phyloP scores from a whole-genome alignment of 2,888 invertebrate species.

The Pristionchus japonicus region DNA sequence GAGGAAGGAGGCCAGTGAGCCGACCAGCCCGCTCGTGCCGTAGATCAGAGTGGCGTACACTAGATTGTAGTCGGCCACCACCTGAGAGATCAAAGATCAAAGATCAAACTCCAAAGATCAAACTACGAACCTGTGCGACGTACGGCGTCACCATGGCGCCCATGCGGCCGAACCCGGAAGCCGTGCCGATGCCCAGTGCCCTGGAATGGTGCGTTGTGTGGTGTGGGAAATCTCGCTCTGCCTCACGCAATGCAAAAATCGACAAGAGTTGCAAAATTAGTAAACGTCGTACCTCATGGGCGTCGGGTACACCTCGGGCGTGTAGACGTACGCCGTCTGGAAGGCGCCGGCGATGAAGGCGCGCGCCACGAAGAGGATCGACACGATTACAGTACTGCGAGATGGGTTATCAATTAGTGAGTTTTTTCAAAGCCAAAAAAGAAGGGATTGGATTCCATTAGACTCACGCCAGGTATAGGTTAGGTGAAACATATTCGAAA shows the following conservation, averaged over 20 bases:
- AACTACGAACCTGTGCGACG: conserved; percentile 23
- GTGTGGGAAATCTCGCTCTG: not conserved
- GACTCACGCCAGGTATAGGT: not conserved
- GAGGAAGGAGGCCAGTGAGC: conserved; percentile 84
- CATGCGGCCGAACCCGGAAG: conserved; percentile 24
- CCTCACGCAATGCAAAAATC: conserved; percentile 14
- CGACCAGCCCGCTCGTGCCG: conserved; percentile 83
- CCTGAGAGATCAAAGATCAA: conserved; percentile 77
- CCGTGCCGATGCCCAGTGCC: conserved; percentile 39
- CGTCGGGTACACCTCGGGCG: conserved; percentile 82
- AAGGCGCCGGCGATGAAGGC: conserved; percentile 92
- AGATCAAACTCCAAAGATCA: conserved; percentile 45
- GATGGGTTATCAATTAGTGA: not conserved
- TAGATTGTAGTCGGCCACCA: conserved; percentile 84
- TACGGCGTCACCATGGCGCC: conserved; percentile 42
- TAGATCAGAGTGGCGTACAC: conserved; percentile 84
- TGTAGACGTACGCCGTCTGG: conserved; percentile 93
- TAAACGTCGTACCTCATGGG: conserved; percentile 35
- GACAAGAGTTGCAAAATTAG: not conserved
- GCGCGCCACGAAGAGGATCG: conserved; percentile 84
- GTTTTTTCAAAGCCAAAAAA: not conserved
- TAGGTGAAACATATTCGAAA: not conserved
- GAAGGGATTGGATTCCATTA: not conserved
- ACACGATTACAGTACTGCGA: conserved; percentile 75
- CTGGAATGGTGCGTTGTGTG: not conserved